phyloP scores from a whole-genome alignment of 2,797 vertebrate species.

The Sebastes hubbsi region DNA sequence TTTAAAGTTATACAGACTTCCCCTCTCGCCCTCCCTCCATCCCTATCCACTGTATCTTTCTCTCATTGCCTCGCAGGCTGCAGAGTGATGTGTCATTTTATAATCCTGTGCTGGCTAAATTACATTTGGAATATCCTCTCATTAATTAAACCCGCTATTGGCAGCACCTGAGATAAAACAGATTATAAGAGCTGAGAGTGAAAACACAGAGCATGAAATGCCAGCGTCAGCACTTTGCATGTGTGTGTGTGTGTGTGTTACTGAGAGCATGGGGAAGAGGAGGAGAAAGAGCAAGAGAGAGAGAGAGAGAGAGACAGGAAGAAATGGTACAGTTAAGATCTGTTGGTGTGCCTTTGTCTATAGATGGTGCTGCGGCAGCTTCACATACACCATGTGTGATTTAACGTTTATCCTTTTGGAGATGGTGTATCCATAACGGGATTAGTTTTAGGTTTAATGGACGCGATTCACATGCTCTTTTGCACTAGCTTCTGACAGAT shows the following conservation, averaged over 20 bases:
- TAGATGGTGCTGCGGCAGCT: constrained; percentile 46
- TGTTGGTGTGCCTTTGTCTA: constrained; percentile 41
- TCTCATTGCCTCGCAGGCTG: constrained; percentile 76
- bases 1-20: constrained; percentile 16
- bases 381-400: constrained; percentile 21
- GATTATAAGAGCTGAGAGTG: constrained; percentile 78
- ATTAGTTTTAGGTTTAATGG: constrained; percentile 59
- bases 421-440: constrained; percentile 50
- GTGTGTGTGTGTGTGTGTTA: constrained; percentile 29
- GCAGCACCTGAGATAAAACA: constrained; percentile 83
- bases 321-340: constrained; percentile 41
- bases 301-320: constrained; percentile 27
- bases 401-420: constrained; percentile 49
- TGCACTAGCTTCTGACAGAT: constrained; percentile 23
- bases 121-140: constrained; percentile 81
- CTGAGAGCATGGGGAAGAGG: constrained; percentile 26
- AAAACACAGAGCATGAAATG: constrained; percentile 70
- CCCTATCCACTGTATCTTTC: constrained; percentile 42
- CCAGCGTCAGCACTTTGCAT: constrained; percentile 73
- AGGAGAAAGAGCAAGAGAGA: constrained; percentile 13
- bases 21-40: not conserved
- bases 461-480: constrained; percentile 34
- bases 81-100: constrained; percentile 75
- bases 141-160: constrained; percentile 84
- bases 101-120: constrained; percentile 76